These are phyloP conservation scores for Helicoverpa assulta DNA, from an alignment of 2,888 invertebrate genomes.

Conservation along the genomic window DNA sequence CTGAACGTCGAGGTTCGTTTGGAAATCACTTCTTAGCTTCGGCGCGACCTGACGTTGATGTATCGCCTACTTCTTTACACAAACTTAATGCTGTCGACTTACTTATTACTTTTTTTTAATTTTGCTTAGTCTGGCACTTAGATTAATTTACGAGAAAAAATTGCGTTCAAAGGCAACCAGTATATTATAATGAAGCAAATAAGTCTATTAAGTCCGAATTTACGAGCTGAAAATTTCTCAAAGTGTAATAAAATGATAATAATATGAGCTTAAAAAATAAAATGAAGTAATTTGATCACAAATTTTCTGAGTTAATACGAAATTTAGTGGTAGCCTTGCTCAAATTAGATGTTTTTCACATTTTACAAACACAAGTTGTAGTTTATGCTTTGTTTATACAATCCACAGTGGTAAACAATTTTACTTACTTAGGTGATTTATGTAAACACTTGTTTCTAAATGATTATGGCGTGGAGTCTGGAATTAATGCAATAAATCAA, in stretches of 20 bases:
- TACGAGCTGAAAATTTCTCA: conserved; percentile 21
- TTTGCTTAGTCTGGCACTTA: conserved; percentile 6
- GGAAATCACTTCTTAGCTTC: conserved; percentile 77
- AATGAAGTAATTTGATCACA: conserved; percentile 42
- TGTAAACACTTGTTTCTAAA: conserved; percentile 81
- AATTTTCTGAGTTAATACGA: conserved; percentile 45
- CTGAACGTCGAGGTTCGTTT: conserved; percentile 71
- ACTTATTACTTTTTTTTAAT: conserved; percentile 47
- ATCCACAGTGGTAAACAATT: conserved; percentile 56
- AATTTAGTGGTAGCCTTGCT: conserved; percentile 36
- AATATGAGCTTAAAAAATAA: conserved; percentile 32
- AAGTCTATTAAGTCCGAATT: conserved; percentile 30
- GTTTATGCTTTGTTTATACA: conserved; percentile 53
- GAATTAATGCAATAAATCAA: conserved; percentile 88
- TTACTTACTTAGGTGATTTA: conserved; percentile 71
- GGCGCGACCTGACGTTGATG: conserved; percentile 78
- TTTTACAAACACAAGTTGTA: conserved; percentile 46
- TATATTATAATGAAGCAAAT: conserved; percentile 28
- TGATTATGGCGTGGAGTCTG: conserved; percentile 79
- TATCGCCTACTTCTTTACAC: conserved; percentile 73
- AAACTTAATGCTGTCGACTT: conserved; percentile 68
- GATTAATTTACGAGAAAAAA: conserved; percentile 16
- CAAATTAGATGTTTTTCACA: conserved; percentile 41
- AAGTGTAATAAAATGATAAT: conserved; percentile 34
- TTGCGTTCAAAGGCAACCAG: background rate